Conservation (phyloP, 2,113 vertebrate species). For the Pelobates fuscus region DNA sequence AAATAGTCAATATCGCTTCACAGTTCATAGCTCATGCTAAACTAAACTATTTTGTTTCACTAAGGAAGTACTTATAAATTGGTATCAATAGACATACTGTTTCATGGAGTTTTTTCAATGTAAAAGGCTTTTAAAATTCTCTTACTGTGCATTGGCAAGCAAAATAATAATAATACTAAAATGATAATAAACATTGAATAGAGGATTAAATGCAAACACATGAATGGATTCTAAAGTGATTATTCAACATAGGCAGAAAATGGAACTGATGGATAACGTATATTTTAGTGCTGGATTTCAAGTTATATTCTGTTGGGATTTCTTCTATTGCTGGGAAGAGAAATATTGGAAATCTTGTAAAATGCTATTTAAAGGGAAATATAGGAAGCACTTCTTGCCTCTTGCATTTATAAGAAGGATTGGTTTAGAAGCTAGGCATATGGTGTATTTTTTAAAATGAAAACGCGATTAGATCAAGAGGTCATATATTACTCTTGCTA, state of each 20-base stretch:
- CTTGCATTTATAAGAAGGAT: background rate
- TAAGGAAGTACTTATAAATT: background rate
- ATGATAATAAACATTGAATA: background rate
- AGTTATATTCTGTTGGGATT: constrained; percentile 8
- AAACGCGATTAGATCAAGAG: background rate
- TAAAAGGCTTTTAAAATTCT: constrained; percentile 7
- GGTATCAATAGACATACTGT: background rate
- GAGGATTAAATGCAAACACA: constrained; percentile 12
- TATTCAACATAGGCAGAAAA: constrained; percentile 23
- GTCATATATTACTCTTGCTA: background rate
- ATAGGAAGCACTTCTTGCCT: background rate
- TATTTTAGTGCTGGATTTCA: constrained; percentile 2
- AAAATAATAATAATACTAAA: background rate
- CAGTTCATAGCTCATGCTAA: background rate
- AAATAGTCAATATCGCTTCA: background rate
- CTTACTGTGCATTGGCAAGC: background rate
- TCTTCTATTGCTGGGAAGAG: constrained; percentile 24
- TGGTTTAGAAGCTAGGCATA: background rate
- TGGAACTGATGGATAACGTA: constrained; percentile 27
- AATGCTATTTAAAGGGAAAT: constrained; percentile 24
- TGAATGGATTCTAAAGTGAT: constrained; percentile 38
- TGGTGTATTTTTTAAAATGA: background rate
- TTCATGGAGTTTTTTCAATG: background rate
- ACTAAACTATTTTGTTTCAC: background rate
- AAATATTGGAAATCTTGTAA: constrained; percentile 37